Percentiles rank a stretch among this genome's conserved stretches.
These are phyloP conservation scores for Lasius platythorax DNA, from an alignment of 2,888 invertebrate genomes.

Conservation along the genomic window DNA sequence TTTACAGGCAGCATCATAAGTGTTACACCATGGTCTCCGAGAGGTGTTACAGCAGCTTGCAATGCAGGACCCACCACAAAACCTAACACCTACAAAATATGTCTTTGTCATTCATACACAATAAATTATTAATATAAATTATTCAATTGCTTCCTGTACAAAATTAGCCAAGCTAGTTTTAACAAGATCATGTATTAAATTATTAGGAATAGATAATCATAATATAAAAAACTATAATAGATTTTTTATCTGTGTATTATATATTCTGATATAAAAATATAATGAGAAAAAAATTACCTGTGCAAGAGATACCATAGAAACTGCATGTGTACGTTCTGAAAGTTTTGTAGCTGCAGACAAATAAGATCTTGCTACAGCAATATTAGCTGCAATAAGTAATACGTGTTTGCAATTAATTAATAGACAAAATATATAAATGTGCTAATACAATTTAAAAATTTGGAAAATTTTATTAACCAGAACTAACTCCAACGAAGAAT, in stretches of 20 bases:
- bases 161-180: neutral
- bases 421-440: neutral
- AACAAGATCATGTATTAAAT: neutral
- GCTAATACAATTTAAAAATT: slow-evolving; percentile 45
- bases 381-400: slow-evolving; percentile 88
- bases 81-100: slow-evolving; percentile 89
- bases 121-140: slow-evolving; percentile 1
- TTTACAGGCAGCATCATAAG: slow-evolving; percentile 89
- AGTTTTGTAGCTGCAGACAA: slow-evolving; percentile 94
- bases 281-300: slow-evolving; percentile 86
- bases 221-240: slow-evolving; percentile 8
- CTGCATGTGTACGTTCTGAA: slow-evolving; percentile 93
- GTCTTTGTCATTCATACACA: neutral
- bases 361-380: slow-evolving; percentile 94
- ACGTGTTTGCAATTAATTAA: slow-evolving; percentile 7
- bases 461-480: slow-evolving; percentile 87
- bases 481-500: slow-evolving; percentile 94
- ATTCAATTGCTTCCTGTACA: neutral
- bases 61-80: slow-evolving; percentile 95
- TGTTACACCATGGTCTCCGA: slow-evolving; percentile 90
- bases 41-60: slow-evolving; percentile 93
- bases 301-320: slow-evolving; percentile 93
- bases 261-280: neutral
- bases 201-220: neutral
- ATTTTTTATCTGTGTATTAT: neutral